Evolutionary conservation across 2,797 vertebrate species (phyloP), one percentile per base, ranked within the genome.

Genomic region (Thamnophis elegans): DNA sequence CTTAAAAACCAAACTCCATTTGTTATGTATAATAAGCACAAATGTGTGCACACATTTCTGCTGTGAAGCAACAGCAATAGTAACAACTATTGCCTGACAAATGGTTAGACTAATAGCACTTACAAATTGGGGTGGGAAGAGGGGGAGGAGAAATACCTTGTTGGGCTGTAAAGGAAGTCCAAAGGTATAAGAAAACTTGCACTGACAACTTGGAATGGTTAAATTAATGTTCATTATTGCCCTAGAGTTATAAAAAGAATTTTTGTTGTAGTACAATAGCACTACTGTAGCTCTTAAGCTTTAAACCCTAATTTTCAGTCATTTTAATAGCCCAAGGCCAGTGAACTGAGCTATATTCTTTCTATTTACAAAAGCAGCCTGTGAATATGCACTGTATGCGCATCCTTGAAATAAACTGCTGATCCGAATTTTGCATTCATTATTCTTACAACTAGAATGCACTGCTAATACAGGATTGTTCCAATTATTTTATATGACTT

Each of bases 381-480:
- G 20, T 9, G n/a, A 59, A 92, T 82, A 92, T 32, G 58, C 25
- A 65, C 18, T 65, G 56, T 47, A 89, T 65, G 28, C 22, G 4
- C 55, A 55, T 92, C n/a, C 51, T 89, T 89, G 55, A 89, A n/a
- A 89, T 32, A 94, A 85, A 51, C 82, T 85, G 60, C 85, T 90
- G 73, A 65, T 54, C 16, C 92, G 85, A 5, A 91, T 32, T 51
- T 93, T 91, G 85, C 42, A 92, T 92, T 94, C 78, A 86, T 91
- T 97, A 90, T 53, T 92, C 51, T 88, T 93, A 95, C 91, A 93
- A 92, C 89, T 89, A 91, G 91, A 94, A 91, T 92, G 91, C 0
- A 7, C 54, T 90, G 85, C 92, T 87, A 94, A 65, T 54, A 95
- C 22, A 92, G 90, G 96, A 96, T 95, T 90, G 89, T 92, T 85